These are phyloP conservation scores for Muraenolepis orangiensis DNA, from an alignment of 2,797 vertebrate genomes.

Conservation along the genomic window DNA sequence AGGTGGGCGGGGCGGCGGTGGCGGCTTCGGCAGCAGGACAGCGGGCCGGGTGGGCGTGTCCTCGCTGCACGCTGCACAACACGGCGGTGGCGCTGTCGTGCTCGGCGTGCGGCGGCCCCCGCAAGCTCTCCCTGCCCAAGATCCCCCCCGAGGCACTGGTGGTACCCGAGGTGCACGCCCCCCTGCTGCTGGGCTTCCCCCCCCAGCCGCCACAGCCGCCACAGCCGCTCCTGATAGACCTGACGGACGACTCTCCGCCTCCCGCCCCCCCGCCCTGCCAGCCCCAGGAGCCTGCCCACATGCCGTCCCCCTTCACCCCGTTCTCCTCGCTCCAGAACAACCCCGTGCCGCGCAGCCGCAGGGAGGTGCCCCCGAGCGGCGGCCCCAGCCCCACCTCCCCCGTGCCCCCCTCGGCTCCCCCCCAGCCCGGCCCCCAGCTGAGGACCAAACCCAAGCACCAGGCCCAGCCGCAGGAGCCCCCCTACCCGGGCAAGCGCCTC, in stretches of 20 bases:
- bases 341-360: conserved; percentile 91
- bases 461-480: conserved; percentile 75
- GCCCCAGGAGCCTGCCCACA: conserved; percentile 62
- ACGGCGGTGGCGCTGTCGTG: conserved; percentile 89
- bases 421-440: conserved; percentile 65
- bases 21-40: too few species aligned
- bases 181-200: conserved; percentile 74
- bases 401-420: conserved; percentile 58
- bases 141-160: conserved; percentile 95
- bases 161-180: conserved; percentile 89
- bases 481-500: conserved; percentile 83
- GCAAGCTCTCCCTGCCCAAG: conserved; percentile 92
- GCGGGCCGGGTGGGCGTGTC: conserved; percentile 85
- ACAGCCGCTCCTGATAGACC: conserved; percentile 73
- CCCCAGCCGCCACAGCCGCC: conserved; percentile 54
- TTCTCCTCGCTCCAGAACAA: conserved; percentile 93
- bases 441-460: conserved; percentile 68
- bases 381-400: conserved; percentile 69
- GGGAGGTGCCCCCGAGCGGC: conserved; percentile 84
- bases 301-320: conserved; percentile 66
- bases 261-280: conserved; percentile 61
- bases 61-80: conserved; percentile 93
- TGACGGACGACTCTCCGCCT: conserved; percentile 73
- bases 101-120: conserved; percentile 91
- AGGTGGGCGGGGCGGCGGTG: conserved; percentile 40